Percentiles rank a stretch among this genome's conserved stretches.
Evolutionary conservation across 2,797 vertebrate species (phyloP).

Genomic region (Cynopterus sphinx): DNA sequence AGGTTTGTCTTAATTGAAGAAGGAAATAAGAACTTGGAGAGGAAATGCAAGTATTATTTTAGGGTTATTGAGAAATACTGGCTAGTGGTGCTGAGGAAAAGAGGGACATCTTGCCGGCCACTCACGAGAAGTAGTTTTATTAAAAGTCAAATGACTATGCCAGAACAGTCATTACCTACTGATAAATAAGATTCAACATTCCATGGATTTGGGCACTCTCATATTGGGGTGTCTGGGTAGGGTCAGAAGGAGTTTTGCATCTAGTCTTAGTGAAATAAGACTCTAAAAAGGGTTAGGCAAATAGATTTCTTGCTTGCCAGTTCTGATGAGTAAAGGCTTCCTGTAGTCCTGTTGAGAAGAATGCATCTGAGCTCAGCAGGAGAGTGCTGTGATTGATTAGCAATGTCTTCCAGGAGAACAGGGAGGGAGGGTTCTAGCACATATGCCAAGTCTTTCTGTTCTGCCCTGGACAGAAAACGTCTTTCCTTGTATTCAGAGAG

Average conservation of each 20-base stretch:
- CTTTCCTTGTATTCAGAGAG: background rate
- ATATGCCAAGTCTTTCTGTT: background rate
- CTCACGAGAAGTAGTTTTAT: conserved; percentile 32
- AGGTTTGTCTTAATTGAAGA: conserved; percentile 40
- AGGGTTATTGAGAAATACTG: conserved; percentile 17
- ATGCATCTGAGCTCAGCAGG: conserved; percentile 53
- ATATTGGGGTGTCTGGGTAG: background rate
- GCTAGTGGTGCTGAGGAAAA: background rate
- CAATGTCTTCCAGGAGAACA: conserved; percentile 49
- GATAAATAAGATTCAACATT: background rate
- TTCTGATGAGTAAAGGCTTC: conserved; percentile 56
- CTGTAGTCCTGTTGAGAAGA: conserved; percentile 42
- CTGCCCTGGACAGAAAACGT: background rate
- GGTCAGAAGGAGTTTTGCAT: background rate
- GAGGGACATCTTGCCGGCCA: background rate
- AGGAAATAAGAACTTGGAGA: conserved; percentile 7
- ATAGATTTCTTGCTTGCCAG: conserved; percentile 16
- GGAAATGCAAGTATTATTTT: background rate
- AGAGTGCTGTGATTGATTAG: conserved; percentile 61
- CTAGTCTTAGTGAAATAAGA: background rate
- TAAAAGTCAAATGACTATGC: background rate
- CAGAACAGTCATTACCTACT: background rate
- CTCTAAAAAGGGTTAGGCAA: background rate
- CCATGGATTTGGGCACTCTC: background rate
- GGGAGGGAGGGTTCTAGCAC: background rate